Evolutionary conservation across 2,113 vertebrate species (phyloP).

Genomic region (Mesembrinibis cayennensis): DNA sequence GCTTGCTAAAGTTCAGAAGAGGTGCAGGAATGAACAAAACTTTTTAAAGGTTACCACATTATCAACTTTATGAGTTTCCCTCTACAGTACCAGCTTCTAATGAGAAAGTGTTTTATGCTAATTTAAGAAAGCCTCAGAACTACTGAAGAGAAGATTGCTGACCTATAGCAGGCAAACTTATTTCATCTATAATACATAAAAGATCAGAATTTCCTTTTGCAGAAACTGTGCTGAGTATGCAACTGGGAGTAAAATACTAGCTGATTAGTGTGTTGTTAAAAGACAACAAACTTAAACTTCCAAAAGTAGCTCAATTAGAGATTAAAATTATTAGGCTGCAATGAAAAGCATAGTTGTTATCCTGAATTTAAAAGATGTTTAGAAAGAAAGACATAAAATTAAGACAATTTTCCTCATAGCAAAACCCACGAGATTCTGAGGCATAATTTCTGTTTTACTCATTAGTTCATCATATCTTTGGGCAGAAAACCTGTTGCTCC

Average conservation of each 20-base stretch:
- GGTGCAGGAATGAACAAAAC: not conserved
- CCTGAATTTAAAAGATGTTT: not conserved
- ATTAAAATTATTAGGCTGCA: not conserved
- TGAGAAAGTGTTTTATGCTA: not conserved
- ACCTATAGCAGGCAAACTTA: not conserved
- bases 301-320: not conserved
- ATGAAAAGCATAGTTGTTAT: not conserved
- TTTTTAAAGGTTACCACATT: not conserved
- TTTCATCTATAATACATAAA: conserved; percentile 58
- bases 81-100: not conserved
- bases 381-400: not conserved
- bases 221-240: not conserved
- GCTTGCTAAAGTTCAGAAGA: not conserved
- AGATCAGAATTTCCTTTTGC: not conserved
- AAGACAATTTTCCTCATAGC: not conserved
- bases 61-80: not conserved
- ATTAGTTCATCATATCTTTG: not conserved
- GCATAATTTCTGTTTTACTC: not conserved
- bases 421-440: not conserved
- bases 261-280: not conserved
- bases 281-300: not conserved
- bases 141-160: not conserved
- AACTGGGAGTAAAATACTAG: not conserved
- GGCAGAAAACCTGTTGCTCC: not conserved
- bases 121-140: conserved; percentile 3